Percentiles rank a stretch among this genome's conserved stretches.
phyloP scores from a whole-genome alignment of 2,797 vertebrate species.

The Gymnothorax reevesii region DNA sequence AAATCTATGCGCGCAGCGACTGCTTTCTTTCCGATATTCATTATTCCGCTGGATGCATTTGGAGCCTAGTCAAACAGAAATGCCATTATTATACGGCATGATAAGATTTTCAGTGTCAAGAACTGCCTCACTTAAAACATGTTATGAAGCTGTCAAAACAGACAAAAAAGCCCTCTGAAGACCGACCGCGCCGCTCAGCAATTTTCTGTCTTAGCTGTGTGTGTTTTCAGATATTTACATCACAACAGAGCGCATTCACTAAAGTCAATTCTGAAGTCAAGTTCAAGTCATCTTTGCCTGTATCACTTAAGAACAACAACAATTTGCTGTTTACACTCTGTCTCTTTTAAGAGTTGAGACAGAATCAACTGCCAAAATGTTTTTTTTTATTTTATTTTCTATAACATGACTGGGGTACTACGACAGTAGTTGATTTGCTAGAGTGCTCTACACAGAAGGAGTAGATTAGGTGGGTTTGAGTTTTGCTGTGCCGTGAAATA shows the following conservation, averaged over 20 bases:
- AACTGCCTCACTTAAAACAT: not conserved
- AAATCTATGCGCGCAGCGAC: not conserved
- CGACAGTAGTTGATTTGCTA: conserved; percentile 48
- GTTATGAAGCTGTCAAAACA: not conserved
- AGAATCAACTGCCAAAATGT: not conserved
- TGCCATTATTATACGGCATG: conserved; percentile 24
- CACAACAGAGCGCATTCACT: not conserved
- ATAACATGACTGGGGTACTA: conserved; percentile 37
- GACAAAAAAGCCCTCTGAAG: not conserved
- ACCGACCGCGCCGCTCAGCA: not conserved
- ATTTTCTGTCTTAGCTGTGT: not conserved
- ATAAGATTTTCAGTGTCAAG: conserved; percentile 5
- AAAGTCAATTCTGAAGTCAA: too few relatives aligned
- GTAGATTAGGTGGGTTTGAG: conserved; percentile 39
- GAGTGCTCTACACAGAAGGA: conserved; percentile 34
- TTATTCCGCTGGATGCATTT: not conserved
- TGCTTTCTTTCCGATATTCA: not conserved
- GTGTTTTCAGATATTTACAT: not conserved
- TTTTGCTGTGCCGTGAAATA: not conserved
- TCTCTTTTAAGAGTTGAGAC: not conserved
- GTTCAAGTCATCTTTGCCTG: not conserved
- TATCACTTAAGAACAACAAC: not conserved
- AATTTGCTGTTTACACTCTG: not conserved
- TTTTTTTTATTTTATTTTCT: conserved; percentile 35
- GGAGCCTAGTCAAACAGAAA: not conserved